A percentile compares a stretch with the other conserved stretches of the same genome.
phyloP scores from a whole-genome alignment of 2,888 invertebrate species.

The Leucozona laternaria region DNA sequence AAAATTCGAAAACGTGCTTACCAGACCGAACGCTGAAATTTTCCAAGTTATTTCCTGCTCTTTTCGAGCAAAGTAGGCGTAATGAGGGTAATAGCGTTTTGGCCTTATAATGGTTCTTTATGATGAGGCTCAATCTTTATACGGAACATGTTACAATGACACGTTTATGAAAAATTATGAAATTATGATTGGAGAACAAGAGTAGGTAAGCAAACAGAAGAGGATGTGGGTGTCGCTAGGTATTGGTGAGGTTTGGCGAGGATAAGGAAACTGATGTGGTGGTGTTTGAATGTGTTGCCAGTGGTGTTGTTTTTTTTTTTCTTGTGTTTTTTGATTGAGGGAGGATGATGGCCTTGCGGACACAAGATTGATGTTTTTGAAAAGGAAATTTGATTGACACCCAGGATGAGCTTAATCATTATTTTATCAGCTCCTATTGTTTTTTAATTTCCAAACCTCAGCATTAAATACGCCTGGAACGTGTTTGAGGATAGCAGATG shows the following conservation, averaged over 20 bases:
- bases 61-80: slow-evolving; percentile 57
- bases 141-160: slow-evolving; percentile 40
- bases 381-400: slow-evolving; percentile 63
- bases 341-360: slow-evolving; percentile 17
- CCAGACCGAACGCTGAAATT: slow-evolving; percentile 34
- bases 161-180: slow-evolving; percentile 58
- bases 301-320: not conserved
- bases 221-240: no score
- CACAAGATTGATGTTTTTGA: slow-evolving; percentile 54
- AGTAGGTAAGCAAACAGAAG: not conserved
- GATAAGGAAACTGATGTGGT: no score
- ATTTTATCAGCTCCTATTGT: slow-evolving; percentile 29
- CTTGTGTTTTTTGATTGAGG: not conserved
- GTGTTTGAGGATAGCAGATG: not conserved
- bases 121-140: slow-evolving; percentile 37
- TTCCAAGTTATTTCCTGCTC: slow-evolving; percentile 57
- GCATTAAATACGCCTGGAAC: not conserved
- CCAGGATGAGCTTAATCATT: slow-evolving; percentile 41
- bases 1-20: slow-evolving; percentile 57
- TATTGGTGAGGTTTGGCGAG: no score
- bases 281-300: not conserved
- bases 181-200: slow-evolving; percentile 30
- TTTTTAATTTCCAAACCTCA: slow-evolving; percentile 28
- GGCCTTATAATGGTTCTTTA: slow-evolving; percentile 49
- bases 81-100: slow-evolving; percentile 65